These are phyloP conservation scores for Cariama cristata DNA, from an alignment of 2,113 vertebrate species.

Conservation along the genomic window DNA sequence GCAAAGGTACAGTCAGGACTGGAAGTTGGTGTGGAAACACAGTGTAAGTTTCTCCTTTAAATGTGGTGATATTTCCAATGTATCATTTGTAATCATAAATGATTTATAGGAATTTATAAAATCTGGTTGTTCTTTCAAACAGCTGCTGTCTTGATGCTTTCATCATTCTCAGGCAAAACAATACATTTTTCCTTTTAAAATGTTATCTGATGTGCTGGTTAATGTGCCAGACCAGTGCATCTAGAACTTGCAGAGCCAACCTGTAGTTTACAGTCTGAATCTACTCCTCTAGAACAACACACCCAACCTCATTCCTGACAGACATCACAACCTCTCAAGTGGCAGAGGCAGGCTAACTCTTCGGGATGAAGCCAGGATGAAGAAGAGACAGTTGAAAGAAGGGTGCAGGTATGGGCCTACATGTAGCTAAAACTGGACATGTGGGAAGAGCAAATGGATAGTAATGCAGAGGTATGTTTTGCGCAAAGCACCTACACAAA, in stretches of 20 bases:
- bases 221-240: not conserved
- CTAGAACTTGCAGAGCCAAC: not conserved
- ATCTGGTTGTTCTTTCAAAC: not conserved
- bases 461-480: not conserved
- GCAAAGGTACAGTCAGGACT: not conserved
- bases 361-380: not conserved
- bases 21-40: not conserved
- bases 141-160: not conserved
- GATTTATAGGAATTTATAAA: not conserved
- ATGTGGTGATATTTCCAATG: accelerated
- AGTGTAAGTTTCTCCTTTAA: not conserved
- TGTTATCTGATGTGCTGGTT: not conserved
- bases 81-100: not conserved
- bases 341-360: not conserved
- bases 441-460: not conserved
- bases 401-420: not conserved
- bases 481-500: not conserved
- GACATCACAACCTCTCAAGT: accelerated
- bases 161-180: not conserved
- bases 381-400: not conserved
- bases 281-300: not conserved
- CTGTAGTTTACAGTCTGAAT: not conserved
- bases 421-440: not conserved
- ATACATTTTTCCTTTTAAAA: not conserved
- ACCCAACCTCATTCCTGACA: not conserved